A percentile compares a stretch with the other conserved stretches of the same genome.
Conservation (phyloP, 1,140 invertebrate species). For the Phymastichus coffea region DNA sequence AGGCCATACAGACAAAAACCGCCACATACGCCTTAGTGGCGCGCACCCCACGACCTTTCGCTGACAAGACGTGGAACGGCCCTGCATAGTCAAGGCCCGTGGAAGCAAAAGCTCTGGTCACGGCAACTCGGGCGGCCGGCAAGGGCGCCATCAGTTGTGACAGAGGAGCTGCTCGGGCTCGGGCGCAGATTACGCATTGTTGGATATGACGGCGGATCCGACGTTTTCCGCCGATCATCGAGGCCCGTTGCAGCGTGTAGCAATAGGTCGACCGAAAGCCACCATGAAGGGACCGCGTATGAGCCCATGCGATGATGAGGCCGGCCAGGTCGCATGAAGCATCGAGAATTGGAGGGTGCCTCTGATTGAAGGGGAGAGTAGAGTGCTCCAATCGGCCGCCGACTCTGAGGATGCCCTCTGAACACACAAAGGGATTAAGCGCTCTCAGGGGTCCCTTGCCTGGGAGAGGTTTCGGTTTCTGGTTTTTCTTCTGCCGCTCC, state of each 20-base stretch:
- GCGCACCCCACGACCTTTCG: too few species aligned
- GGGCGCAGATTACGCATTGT: neutral
- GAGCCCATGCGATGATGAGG: neutral
- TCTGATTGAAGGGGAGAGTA: neutral
- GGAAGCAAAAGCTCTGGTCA: neutral
- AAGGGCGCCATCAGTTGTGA: neutral
- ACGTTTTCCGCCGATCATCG: neutral
- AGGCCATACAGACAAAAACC: too few species aligned
- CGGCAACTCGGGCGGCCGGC: too few species aligned
- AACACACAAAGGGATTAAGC: neutral
- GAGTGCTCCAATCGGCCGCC: slow-evolving; percentile 15
- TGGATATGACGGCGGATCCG: neutral
- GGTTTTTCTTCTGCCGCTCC: too few species aligned
- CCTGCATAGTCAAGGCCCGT: too few species aligned
- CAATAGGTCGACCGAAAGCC: neutral
- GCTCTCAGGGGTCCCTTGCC: neutral
- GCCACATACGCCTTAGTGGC: too few species aligned
- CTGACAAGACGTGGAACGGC: too few species aligned
- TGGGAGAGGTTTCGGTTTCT: too few species aligned
- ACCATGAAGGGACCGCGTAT: neutral
- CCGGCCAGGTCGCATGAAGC: neutral
- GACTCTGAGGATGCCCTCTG: slow-evolving; percentile 2
- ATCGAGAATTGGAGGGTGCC: slow-evolving; percentile 11
- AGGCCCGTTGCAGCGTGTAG: neutral
- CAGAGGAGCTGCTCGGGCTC: neutral